Base-by-base conservation (phyloP, 1,140 invertebrate genomes). In the Lanistes nyassanus region DNA sequence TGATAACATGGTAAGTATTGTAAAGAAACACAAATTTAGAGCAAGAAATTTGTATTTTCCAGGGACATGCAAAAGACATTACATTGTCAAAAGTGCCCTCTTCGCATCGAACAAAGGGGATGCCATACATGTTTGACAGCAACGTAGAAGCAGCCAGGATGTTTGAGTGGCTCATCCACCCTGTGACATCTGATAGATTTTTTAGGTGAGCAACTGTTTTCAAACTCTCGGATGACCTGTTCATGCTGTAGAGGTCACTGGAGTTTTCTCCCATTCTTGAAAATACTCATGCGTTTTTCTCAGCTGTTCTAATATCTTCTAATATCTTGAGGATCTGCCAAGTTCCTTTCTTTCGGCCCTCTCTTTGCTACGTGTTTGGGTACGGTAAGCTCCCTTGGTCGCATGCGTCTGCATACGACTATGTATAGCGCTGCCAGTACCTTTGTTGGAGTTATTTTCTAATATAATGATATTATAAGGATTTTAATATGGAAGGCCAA, bases 111-210 rank as follows among this genome's bases (percentile, higher is more conserved):
- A 60, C 77, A 76, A 26, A 62, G 74, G 62, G 74, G 5, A 51
- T 82, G 13, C 82, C 85, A 7, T 83, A 83, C 58, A 84, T 86
- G 83, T 83, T 76, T 79, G 84, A 89, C 80, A 88, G 87, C 69
- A 68, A 72, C 2, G 79, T 75, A 42, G 86, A 92, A 80, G 93
- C 92, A 16, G 86, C 90, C 37, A 91, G 91, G 75, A 81, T 93
- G 29, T 93, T 95, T 80, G 88, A 92, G 77, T 94, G 93, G 92
- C 81, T 96, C 39, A 91, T 95, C 36, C 88, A 92, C 85, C 94
- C 94, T 19, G 89, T 94, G 4, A 84, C 89, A 26, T 77, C 90
- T 21, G 88, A 92, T 7, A 86, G 92, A 29, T 96, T 96, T 85
- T 93, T 95, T 73, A 89, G 89, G 89, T 89, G 76, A 81, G 77